A percentile compares a stretch with the other conserved stretches of the same genome.
These are phyloP conservation scores for Leptonema lineaticorne DNA, from an alignment of 1,140 invertebrate species.

Conservation along the genomic window DNA sequence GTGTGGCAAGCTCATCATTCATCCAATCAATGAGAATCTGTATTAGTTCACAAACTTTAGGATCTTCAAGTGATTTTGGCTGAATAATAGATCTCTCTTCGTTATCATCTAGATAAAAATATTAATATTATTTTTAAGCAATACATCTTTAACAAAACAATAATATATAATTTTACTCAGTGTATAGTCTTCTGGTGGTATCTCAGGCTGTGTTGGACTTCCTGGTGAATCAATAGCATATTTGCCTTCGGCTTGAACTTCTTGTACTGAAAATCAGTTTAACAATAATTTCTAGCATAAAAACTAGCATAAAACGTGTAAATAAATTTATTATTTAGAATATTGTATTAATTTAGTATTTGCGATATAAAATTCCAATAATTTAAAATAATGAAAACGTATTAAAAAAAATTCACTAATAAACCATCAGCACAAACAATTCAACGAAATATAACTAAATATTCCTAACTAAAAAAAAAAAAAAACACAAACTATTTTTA, in stretches of 20 bases:
- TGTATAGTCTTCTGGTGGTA: slow-evolving; percentile 90
- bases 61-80: slow-evolving; percentile 80
- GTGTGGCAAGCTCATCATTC: slow-evolving; percentile 95
- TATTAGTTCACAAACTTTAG: slow-evolving; percentile 84
- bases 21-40: slow-evolving; percentile 95
- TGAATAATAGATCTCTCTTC: slow-evolving; percentile 97
- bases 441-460: no score
- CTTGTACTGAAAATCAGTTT: slow-evolving; percentile 76
- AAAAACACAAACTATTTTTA: no score
- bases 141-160: not conserved
- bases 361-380: no score
- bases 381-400: no score
- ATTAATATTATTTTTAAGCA: not conserved
- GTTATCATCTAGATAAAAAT: slow-evolving; percentile 74
- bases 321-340: no score
- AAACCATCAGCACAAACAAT: no score
- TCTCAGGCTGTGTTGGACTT: slow-evolving; percentile 72
- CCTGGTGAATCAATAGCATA: slow-evolving; percentile 95
- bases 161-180: slow-evolving; percentile 72
- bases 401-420: no score
- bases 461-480: no score
- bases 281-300: no score
- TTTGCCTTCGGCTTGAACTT: slow-evolving; percentile 94
- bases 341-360: no score
- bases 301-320: no score